Percentiles rank a stretch among this genome's conserved stretches.
Conservation (phyloP, 1,140 invertebrate species). For the Camponotus pennsylvanicus region DNA sequence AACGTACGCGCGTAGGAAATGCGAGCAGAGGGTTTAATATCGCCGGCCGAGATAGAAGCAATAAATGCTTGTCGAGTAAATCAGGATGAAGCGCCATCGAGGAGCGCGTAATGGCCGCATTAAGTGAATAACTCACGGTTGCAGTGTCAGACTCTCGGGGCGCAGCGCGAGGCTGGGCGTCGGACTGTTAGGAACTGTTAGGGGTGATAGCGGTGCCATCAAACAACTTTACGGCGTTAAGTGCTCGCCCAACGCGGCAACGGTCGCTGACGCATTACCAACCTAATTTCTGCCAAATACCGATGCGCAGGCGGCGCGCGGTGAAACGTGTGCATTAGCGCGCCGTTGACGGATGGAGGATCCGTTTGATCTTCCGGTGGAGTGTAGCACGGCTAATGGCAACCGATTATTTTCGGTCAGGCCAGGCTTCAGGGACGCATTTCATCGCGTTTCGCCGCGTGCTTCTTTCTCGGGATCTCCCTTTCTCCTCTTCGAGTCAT, state of each 20-base stretch:
- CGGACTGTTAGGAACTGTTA: slow-evolving; percentile 79
- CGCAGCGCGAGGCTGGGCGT: slow-evolving; percentile 70
- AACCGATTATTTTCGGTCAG: slow-evolving; percentile 59
- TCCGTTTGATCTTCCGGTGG: slow-evolving; percentile 54
- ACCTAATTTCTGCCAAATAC: slow-evolving; percentile 79
- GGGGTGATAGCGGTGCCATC: slow-evolving; percentile 82
- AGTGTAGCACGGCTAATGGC: slow-evolving; percentile 44
- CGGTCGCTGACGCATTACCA: slow-evolving; percentile 80
- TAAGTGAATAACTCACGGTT: slow-evolving; percentile 85
- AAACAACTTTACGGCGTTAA: slow-evolving; percentile 83
- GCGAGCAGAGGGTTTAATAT: slow-evolving; percentile 76
- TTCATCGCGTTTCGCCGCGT: slow-evolving; percentile 8
- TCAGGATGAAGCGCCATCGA: slow-evolving; percentile 85
- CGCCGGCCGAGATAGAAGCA: slow-evolving; percentile 79
- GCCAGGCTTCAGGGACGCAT: slow-evolving; percentile 23
- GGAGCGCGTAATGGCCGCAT: slow-evolving; percentile 83
- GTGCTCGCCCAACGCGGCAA: slow-evolving; percentile 74
- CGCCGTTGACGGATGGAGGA: slow-evolving; percentile 8
- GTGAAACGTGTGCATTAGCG: slow-evolving; percentile 69
- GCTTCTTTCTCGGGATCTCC: not conserved
- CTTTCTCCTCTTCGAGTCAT: not conserved
- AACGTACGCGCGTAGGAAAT: slow-evolving; percentile 70
- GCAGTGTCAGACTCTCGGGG: slow-evolving; percentile 71
- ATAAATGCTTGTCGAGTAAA: slow-evolving; percentile 85
- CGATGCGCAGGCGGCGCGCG: slow-evolving; percentile 59